These are phyloP conservation scores for Tipula helvola DNA, from an alignment of 2,888 invertebrate genomes.

Conservation along the genomic window DNA sequence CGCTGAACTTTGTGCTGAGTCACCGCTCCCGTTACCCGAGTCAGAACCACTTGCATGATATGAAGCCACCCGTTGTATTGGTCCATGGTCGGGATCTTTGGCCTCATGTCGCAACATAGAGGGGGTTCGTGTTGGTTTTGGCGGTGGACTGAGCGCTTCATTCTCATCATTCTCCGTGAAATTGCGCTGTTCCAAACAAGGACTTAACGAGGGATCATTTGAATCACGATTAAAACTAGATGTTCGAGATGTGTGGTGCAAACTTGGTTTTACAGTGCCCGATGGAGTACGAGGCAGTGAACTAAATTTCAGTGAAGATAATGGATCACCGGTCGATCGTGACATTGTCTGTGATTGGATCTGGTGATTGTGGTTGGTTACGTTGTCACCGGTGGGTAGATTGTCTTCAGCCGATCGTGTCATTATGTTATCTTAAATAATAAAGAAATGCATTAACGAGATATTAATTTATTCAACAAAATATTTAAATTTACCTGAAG, in stretches of 20 bases:
- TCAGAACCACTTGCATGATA: constrained; percentile 79
- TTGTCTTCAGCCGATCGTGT: constrained; percentile 32
- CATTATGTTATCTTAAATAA: constrained; percentile 13
- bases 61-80: constrained; percentile 40
- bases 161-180: constrained; percentile 44
- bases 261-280: constrained; percentile 35
- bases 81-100: constrained; percentile 31
- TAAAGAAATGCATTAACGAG: background rate
- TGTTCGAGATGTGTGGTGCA: constrained; percentile 37
- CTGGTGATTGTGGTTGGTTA: constrained; percentile 27
- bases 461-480: background rate
- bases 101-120: constrained; percentile 27
- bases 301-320: constrained; percentile 36
- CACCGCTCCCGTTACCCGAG: constrained; percentile 81
- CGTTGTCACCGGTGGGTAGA: constrained; percentile 41
- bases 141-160: constrained; percentile 39
- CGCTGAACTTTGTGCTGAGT: constrained; percentile 62
- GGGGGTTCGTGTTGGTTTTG: constrained; percentile 53
- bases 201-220: constrained; percentile 43
- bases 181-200: constrained; percentile 45
- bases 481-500: constrained; percentile 18
- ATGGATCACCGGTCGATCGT: constrained; percentile 29
- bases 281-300: constrained; percentile 39
- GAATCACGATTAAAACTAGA: constrained; percentile 45
- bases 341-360: constrained; percentile 33